Base-by-base conservation (phyloP, 2,888 invertebrate genomes). In the Lycocerus yunnanus region DNA sequence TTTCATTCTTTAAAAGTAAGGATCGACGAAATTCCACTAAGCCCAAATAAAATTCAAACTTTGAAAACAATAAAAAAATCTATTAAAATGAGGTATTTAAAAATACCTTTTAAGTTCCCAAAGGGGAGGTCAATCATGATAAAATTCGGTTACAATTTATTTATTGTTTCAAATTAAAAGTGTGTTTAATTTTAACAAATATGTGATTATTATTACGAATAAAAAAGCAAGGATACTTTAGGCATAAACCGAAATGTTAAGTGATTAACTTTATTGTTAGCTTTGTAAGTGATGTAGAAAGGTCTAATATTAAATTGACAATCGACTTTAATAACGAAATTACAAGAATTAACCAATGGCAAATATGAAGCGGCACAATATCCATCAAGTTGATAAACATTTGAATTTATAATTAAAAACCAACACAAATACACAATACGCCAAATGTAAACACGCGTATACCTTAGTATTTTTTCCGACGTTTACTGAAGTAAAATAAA, bases 401-500 rank as follows among this genome's bases (percentile, higher is more conserved):
- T 43, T 66, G 67, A 68, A 67, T 21, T 67, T 70, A 71, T 74
- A 74, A 72, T 72, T 72, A 72, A 75, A 75, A 75, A 72, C 70
- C 69, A 73, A 76, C 72, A 73, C 58, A 73, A 73, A 76, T 69
- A 68, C 72, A 16, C 69, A 68, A 27, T 66, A 24, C 71, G 16
- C 59, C 70, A 70, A 72, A 59, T 58, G 73, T 66, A 75, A 75
- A 75, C 72, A 72, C 14, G n/a, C 60, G 16, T 66, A 63, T 63
- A 75, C 69, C 75, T 75, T 75, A 73, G 73, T 73, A 73, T 75
- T 75, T 73, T 75, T 73, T 66, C 68, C 71, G 73, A 66, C 66
- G 73, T 65, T 61, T 66, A 69, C 68, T 68, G 69, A 73, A 71
- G 71, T 72, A 77, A 77, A 75, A 77, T 71, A 78, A 78, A 78